Evolutionary conservation across 2,888 invertebrate genomes (phyloP), one percentile per base, ranked within the genome.

Genomic region (Habroteleia sp.): DNA sequence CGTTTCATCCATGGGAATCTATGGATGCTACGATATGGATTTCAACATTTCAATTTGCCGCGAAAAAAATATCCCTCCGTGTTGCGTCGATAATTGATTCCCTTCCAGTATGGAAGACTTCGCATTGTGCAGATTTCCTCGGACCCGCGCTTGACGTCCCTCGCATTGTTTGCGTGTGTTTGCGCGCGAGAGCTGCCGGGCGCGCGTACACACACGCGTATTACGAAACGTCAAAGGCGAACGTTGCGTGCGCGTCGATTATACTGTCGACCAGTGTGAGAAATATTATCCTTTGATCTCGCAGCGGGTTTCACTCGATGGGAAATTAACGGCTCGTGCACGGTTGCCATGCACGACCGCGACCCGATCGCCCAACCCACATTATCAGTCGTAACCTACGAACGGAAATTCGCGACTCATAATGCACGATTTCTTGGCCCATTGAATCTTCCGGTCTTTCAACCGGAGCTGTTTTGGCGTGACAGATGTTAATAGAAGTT

Each of bases 221-320:
- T 74, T 68, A 52, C 74, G 54, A 74, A 74, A 66, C 68, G 66
- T 76, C 76, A 41, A 74, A 63, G 74, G 54, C 74, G 63, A 58
- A 63, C 76, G 78, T 85, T 82, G 85, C 82, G 80, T 83, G 85
- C 82, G 82, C 81, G 81, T 79, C 82, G 83, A 83, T 84, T 83
- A 84, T 80, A 79, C 80, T 77, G 81, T 82, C 79, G 79, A 74
- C 74, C 82, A 77, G 81, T 83, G 82, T 80, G 83, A 84, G 83
- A 85, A 85, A 83, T 85, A 85, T 85, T 85, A 85, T 85, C 83
- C 84, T 85, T 84, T 83, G 83, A 85, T 85, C 85, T 84, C 68
- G 79, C 77, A 75, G 80, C 80, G 79, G 78, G 82, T 84, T 84
- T 83, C 82, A 83, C 81, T 82, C 79, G 83, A 78, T 83, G 80